Percentiles rank a stretch among this genome's conserved stretches.
phyloP scores from a whole-genome alignment of 2,888 invertebrate genomes.

The Drosophila dives region DNA sequence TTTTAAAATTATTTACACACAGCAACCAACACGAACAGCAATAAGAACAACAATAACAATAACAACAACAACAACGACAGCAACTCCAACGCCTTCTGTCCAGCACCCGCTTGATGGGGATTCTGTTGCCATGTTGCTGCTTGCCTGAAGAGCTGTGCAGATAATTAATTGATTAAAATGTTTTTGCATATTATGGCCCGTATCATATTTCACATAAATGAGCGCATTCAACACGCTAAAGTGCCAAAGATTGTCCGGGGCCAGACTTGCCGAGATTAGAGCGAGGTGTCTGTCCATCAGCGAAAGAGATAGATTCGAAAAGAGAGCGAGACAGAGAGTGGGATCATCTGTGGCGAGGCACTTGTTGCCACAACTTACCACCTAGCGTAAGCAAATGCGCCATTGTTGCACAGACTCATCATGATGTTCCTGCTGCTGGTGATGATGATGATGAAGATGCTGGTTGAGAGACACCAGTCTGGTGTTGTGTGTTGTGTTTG shows the following conservation, averaged over 20 bases:
- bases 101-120: slow-evolving; percentile 24
- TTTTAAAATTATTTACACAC: slow-evolving; percentile 76
- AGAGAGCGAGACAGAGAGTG: slow-evolving; percentile 5
- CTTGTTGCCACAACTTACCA: slow-evolving; percentile 81
- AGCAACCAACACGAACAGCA: slow-evolving; percentile 39
- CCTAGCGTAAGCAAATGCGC: slow-evolving; percentile 68
- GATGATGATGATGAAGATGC: slow-evolving; percentile 37
- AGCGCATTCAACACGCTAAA: slow-evolving; percentile 81
- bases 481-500: slow-evolving; percentile 22
- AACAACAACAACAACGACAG: slow-evolving; percentile 22
- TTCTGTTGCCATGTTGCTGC: slow-evolving; percentile 23
- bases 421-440: slow-evolving; percentile 46
- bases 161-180: slow-evolving; percentile 84
- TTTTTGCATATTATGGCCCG: slow-evolving; percentile 79
- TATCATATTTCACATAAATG: slow-evolving; percentile 83
- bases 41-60: slow-evolving; percentile 20
- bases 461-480: slow-evolving; percentile 32
- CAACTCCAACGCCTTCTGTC: slow-evolving; percentile 33
- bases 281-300: slow-evolving; percentile 41
- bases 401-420: slow-evolving; percentile 42
- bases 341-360: slow-evolving; percentile 51
- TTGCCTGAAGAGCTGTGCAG: slow-evolving; percentile 58
- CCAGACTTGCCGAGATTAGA: slow-evolving; percentile 53
- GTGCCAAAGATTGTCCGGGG: slow-evolving; percentile 72
- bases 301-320: slow-evolving; percentile 3